Conservation (phyloP, 1,140 invertebrate species). For the Neomicropteryx cornuta region DNA sequence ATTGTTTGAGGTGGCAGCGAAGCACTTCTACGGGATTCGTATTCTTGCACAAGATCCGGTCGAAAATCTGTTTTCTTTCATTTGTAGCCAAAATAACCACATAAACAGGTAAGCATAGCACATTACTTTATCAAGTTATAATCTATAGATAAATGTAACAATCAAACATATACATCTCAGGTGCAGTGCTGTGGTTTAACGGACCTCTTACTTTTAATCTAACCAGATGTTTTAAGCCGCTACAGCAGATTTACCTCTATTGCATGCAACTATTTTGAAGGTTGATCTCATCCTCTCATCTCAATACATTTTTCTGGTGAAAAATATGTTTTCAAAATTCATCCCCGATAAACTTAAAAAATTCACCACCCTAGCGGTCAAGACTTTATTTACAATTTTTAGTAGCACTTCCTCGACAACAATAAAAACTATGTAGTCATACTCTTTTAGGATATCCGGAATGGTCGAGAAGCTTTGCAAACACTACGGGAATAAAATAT, state of each 20-base stretch:
- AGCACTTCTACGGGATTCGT: constrained; percentile 70
- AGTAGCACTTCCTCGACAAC: not conserved
- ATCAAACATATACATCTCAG: too few relatives aligned
- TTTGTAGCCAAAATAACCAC: constrained; percentile 96
- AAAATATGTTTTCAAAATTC: too few relatives aligned
- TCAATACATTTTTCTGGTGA: too few relatives aligned
- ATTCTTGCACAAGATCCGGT: constrained; percentile 86
- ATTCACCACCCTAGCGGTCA: too few relatives aligned
- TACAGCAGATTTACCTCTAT: too few relatives aligned
- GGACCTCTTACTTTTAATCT: too few relatives aligned
- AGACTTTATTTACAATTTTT: constrained; percentile 4
- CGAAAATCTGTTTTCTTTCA: constrained; percentile 92
- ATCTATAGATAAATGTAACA: constrained; percentile 1
- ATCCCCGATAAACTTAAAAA: too few relatives aligned
- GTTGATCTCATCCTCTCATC: too few relatives aligned
- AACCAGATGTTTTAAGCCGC: too few relatives aligned
- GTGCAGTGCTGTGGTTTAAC: too few relatives aligned
- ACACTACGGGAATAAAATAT: constrained; percentile 71
- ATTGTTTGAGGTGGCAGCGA: constrained; percentile 57
- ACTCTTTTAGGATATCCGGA: constrained; percentile 56
- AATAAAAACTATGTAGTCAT: not conserved
- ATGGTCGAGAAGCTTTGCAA: constrained; percentile 88
- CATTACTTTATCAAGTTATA: constrained; percentile 4
- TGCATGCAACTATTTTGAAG: too few relatives aligned
- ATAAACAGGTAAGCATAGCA: constrained; percentile 71